A percentile compares a stretch with the other conserved stretches of the same genome.
Conservation (phyloP, 2,113 vertebrate species). For the Telmatochromis brachygnathus region DNA sequence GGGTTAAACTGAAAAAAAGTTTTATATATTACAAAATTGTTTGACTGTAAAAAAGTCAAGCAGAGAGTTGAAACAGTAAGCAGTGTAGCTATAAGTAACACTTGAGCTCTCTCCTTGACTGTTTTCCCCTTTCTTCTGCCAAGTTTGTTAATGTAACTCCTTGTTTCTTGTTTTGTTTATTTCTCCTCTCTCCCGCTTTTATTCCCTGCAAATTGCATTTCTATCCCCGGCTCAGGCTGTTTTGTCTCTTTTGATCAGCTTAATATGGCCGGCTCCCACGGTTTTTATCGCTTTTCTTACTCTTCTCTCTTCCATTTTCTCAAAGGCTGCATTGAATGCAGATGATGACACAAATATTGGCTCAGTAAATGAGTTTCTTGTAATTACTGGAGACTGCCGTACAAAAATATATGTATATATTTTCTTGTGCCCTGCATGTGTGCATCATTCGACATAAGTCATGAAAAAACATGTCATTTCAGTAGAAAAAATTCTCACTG, state of each 20-base stretch:
- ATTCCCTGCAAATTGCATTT: conserved; percentile 23
- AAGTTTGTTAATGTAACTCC: background rate
- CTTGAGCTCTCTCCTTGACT: background rate
- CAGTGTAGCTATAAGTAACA: background rate
- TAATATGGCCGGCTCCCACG: background rate
- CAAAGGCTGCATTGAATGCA: background rate
- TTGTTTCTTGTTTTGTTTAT: conserved; percentile 28
- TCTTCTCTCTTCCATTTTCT: background rate
- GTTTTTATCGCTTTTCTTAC: background rate
- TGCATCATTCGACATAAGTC: background rate
- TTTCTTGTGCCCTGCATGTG: background rate
- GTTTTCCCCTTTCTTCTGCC: background rate
- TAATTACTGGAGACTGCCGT: conserved; percentile 22
- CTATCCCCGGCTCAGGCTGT: background rate
- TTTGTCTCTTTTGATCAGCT: conserved; percentile 49
- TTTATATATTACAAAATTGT: background rate
- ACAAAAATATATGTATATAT: background rate
- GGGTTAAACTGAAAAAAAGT: background rate
- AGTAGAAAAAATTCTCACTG: background rate
- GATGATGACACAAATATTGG: conserved; percentile 11
- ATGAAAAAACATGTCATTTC: background rate
- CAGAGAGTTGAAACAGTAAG: background rate
- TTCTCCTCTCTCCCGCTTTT: background rate
- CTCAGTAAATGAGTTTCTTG: conserved; percentile 4
- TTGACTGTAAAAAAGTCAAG: background rate